Evolutionary conservation across 2,797 vertebrate genomes (phyloP).

Genomic region (Synanceia verrucosa): DNA sequence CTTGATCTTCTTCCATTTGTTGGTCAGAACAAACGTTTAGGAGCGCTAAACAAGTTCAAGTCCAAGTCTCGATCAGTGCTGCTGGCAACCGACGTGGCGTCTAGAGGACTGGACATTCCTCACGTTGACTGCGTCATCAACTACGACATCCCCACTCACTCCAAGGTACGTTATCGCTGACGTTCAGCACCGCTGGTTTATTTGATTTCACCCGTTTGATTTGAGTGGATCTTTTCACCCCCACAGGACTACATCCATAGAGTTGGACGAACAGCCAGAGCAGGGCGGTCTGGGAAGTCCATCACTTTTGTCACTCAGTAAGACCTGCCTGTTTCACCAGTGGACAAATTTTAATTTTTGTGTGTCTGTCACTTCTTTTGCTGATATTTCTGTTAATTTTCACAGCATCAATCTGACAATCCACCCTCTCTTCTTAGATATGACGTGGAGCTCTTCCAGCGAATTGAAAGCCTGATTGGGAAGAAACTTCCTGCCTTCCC

Average conservation of each 20-base stretch:
- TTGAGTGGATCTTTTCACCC: neutral
- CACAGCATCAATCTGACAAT: neutral
- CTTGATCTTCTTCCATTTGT: neutral
- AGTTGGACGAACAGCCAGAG: constrained; percentile 95
- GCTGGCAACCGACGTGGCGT: constrained; percentile 96
- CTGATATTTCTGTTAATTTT: neutral
- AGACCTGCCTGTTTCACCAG: constrained; percentile 60
- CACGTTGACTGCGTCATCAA: constrained; percentile 98
- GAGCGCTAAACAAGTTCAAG: constrained; percentile 97
- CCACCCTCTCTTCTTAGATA: constrained; percentile 81
- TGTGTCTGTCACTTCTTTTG: neutral
- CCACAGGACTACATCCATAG: constrained; percentile 96
- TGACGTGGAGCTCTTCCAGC: constrained; percentile 96
- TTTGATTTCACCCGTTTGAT: neutral
- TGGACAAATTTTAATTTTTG: neutral
- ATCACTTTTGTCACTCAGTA: constrained; percentile 98
- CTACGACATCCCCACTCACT: constrained; percentile 98
- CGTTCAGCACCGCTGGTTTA: rapidly evolving
- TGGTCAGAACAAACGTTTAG: constrained; percentile 93
- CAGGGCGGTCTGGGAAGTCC: constrained; percentile 94
- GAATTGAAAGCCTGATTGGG: constrained; percentile 93
- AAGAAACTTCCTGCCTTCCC: constrained; percentile 97
- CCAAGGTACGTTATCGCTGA: constrained; percentile 84
- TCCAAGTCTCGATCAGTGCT: constrained; percentile 95
- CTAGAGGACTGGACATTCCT: constrained; percentile 95